Conservation (phyloP, 2,797 vertebrate genomes). For the Alosa sapidissima region DNA sequence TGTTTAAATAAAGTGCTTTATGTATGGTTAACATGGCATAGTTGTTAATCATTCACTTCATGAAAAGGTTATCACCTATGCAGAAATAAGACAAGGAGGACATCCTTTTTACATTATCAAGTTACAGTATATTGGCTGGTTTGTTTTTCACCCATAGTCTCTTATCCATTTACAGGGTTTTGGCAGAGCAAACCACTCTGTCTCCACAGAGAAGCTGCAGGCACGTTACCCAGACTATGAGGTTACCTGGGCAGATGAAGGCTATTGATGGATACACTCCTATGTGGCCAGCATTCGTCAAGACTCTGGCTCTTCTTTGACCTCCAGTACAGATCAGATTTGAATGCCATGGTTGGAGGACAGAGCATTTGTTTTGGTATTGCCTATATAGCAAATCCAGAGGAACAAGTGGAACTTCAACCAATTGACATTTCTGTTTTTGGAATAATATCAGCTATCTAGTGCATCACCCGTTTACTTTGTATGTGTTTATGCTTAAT, state of each 20-base stretch:
- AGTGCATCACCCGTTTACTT: neutral
- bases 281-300: neutral
- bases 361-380: neutral
- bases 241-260: constrained; percentile 91
- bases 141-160: neutral
- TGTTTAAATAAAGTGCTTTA: no score
- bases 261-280: constrained; percentile 76
- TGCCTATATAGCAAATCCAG: neutral
- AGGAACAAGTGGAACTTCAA: neutral
- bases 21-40: no score
- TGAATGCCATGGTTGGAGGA: neutral
- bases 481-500: neutral
- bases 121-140: neutral
- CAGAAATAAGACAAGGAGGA: no score
- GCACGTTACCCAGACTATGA: constrained; percentile 82
- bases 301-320: neutral
- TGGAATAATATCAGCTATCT: neutral
- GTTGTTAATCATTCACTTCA: no score
- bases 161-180: constrained; percentile 77
- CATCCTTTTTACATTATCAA: neutral
- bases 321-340: neutral
- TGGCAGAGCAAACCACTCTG: constrained; percentile 85
- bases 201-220: constrained; percentile 87
- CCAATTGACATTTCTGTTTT: neutral
- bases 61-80: no score